Evolutionary conservation across 2,113 vertebrate species (phyloP), one percentile per base, ranked within the genome.

Genomic region (Hypanus sabinus): DNA sequence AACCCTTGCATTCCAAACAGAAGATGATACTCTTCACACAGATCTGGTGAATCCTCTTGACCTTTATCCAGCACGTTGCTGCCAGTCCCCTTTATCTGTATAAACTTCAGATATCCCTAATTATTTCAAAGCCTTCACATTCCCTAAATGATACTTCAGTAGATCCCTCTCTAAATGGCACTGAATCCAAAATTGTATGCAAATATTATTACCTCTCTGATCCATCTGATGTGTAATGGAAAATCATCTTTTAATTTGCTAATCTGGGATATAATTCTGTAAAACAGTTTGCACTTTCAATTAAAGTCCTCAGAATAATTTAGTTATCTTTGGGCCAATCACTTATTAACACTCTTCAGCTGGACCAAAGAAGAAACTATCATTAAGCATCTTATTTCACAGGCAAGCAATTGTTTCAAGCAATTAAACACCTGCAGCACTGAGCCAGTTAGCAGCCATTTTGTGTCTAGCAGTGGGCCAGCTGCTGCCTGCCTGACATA

Each of bases 371-470:
- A 73, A 46, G 70, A 93, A 93, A 70, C 70, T 93, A 93, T 93
- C 68, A 75, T 93, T 93, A 73, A 93, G 88, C 60, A 38, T 24
- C 68, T 30, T 93, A 93, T 93, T 93, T 93, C 70, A 93, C 91
- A 73, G 68, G 70, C 91, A 93, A 93, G 91, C 38, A 55, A 93
- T 93, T 93, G 91, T 93, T 38, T 93, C 91, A 93, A 68, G 65
- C 91, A 93, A 93, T 93, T 93, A 93, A 73, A 38, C 91, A 93
- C 91, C 91, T 93, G 91, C 91, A 93, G 36, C 33, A 93, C 22
- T 36, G 73, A 93, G 33, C 36, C 91, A 93, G 91, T 93, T 93
- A 93, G 91, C 91, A 93, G 70, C 91, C 68, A 93, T 3, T 27
- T 55, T 55, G 70, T 93, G 91, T 20, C 91, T 75, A 93, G 70